A percentile compares a stretch with the other conserved stretches of the same genome.
Conservation (phyloP, 2,888 invertebrate species). For the Cheilosia soror region DNA sequence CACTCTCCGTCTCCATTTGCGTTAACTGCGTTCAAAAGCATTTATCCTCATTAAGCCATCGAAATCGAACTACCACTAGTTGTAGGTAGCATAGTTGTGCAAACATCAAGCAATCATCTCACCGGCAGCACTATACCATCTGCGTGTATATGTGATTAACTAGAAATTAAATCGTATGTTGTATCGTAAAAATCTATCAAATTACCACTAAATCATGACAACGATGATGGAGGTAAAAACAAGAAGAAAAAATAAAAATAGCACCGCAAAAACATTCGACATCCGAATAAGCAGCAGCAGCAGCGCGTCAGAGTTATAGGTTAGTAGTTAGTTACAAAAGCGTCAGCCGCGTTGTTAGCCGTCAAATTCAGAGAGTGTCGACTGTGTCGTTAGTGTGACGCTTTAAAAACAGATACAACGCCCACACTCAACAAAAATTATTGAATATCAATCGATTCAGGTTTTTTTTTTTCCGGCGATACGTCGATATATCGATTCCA, state of each 20-base stretch:
- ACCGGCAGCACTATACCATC: constrained; percentile 18
- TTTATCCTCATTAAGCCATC: constrained; percentile 41
- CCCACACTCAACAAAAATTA: constrained; percentile 53
- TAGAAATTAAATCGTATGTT: constrained; percentile 61
- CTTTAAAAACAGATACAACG: constrained; percentile 54
- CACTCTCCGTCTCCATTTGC: too few relatives aligned
- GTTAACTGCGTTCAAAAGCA: neutral
- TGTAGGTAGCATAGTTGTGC: neutral
- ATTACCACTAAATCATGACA: constrained; percentile 66
- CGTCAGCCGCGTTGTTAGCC: constrained; percentile 2
- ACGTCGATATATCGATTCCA: constrained; percentile 50
- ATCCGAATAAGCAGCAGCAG: constrained; percentile 50
- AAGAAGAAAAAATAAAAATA: neutral
- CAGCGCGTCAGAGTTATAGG: too few relatives aligned
- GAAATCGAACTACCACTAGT: neutral
- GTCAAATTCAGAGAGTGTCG: constrained; percentile 47
- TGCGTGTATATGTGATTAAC: constrained; percentile 48
- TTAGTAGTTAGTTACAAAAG: too few relatives aligned
- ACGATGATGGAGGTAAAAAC: neutral
- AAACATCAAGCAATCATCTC: constrained; percentile 15
- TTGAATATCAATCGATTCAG: constrained; percentile 69
- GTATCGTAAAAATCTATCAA: constrained; percentile 62
- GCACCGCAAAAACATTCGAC: neutral
- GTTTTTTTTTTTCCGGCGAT: constrained; percentile 25
- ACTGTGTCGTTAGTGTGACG: constrained; percentile 51